These are phyloP conservation scores for Bubo scandiacus DNA, from an alignment of 2,113 vertebrate genomes.

Conservation along the genomic window DNA sequence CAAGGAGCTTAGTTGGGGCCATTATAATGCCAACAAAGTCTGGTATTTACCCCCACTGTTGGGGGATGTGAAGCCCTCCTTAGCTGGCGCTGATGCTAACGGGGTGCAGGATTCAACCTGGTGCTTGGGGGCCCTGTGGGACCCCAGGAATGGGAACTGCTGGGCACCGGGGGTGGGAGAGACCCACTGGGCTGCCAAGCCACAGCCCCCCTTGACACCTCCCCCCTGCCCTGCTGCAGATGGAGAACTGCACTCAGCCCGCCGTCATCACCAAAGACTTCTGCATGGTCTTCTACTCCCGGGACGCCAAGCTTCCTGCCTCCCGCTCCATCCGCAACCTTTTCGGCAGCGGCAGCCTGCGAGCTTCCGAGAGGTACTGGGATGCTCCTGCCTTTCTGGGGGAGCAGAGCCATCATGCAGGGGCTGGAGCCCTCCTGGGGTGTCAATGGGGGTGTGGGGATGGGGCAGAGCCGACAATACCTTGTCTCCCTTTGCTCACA, in stretches of 20 bases:
- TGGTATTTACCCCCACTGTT: neutral
- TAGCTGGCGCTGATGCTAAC: neutral
- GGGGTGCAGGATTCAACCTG: neutral
- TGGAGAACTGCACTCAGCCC: slow-evolving; percentile 95
- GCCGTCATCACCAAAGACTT: slow-evolving; percentile 97
- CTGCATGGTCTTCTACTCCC: slow-evolving; percentile 97
- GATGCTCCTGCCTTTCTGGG: neutral
- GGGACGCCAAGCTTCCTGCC: slow-evolving; percentile 92
- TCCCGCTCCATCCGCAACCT: slow-evolving; percentile 94
- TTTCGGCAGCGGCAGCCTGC: slow-evolving; percentile 89
- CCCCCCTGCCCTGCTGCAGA: slow-evolving; percentile 65
- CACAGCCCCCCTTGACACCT: neutral
- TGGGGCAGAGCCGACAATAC: neutral
- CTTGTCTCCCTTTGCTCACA: slow-evolving; percentile 31
- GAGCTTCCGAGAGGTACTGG: slow-evolving; percentile 87
- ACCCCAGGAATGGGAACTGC: neutral
- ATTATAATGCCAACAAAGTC: neutral
- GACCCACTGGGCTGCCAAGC: neutral
- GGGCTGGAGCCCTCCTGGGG: neutral
- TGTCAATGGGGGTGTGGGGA: neutral
- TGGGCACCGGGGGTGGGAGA: neutral
- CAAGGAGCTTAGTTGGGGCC: slow-evolving; percentile 29
- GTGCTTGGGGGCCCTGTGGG: neutral
- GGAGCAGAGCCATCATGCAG: neutral
- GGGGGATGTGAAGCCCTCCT: neutral